Conservation (phyloP, 1,140 invertebrate genomes). For the Leptonema lineaticorne region DNA sequence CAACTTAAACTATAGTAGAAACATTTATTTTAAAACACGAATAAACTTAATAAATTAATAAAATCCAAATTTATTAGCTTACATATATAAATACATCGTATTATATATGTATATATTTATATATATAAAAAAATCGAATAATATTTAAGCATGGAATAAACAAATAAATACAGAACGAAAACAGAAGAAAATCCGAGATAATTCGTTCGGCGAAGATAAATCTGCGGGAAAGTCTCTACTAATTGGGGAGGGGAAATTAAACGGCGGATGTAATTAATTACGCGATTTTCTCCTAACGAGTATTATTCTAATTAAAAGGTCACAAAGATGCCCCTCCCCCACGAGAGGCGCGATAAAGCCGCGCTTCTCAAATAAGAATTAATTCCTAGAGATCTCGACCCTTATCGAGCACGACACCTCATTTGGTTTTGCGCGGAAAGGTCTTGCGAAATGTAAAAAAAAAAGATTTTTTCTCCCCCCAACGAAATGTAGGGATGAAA, state of each 20-base stretch:
- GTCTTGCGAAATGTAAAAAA: too few relatives aligned
- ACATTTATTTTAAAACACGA: too few relatives aligned
- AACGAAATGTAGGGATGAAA: too few relatives aligned
- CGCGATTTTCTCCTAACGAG: slow-evolving; percentile 26
- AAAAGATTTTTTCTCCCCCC: too few relatives aligned
- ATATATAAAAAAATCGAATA: not conserved
- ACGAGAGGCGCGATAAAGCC: too few relatives aligned
- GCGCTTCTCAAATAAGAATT: too few relatives aligned
- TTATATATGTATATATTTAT: not conserved
- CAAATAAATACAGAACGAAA: slow-evolving; percentile 16
- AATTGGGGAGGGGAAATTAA: slow-evolving; percentile 33
- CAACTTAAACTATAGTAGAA: too few relatives aligned
- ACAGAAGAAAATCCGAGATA: slow-evolving; percentile 23
- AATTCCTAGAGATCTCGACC: slow-evolving; percentile 2
- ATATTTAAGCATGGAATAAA: not conserved
- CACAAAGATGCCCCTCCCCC: slow-evolving; percentile 4
- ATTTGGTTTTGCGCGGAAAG: not conserved
- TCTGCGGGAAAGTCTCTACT: slow-evolving; percentile 1
- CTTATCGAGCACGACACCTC: not conserved
- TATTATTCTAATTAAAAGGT: slow-evolving; percentile 34
- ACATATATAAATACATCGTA: too few relatives aligned
- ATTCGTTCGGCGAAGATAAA: slow-evolving; percentile 25
- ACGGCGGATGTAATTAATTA: slow-evolving; percentile 31
- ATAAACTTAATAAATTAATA: too few relatives aligned
- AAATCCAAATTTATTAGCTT: too few relatives aligned